Percentiles rank a stretch among this genome's conserved stretches.
Conservation (phyloP, 2,888 invertebrate genomes). For the Limnephilus lunatus region DNA sequence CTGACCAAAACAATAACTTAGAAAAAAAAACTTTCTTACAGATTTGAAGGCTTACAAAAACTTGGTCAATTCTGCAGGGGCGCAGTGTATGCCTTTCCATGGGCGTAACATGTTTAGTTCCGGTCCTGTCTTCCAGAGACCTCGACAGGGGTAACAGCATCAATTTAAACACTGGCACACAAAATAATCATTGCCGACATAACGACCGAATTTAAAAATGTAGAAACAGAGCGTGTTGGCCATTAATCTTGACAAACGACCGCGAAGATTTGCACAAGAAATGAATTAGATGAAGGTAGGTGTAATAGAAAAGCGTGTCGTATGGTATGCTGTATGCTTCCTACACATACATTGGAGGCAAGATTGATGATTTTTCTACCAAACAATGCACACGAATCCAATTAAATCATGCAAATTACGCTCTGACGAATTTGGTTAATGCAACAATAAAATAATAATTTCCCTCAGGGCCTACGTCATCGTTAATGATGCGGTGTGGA, state of each 20-base stretch:
- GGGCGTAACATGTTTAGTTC: background rate
- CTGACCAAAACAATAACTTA: no score
- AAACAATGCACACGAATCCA: background rate
- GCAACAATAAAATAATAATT: background rate
- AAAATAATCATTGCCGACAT: background rate
- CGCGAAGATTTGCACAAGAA: background rate
- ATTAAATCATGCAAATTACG: background rate
- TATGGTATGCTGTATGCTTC: background rate
- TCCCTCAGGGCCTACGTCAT: no score
- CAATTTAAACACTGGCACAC: background rate
- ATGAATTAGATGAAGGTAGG: background rate
- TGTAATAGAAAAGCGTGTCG: background rate
- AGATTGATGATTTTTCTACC: background rate
- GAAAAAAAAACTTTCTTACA: no score
- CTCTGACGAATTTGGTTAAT: background rate
- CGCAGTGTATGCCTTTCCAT: background rate
- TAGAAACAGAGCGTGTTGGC: background rate
- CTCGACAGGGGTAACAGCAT: background rate
- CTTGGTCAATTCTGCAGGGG: background rate
- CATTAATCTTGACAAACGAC: background rate
- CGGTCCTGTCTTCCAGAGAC: background rate
- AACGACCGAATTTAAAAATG: background rate
- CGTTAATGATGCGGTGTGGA: no score
- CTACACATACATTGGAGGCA: background rate
- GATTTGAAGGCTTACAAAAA: background rate